Evolutionary conservation across 2,113 vertebrate species (phyloP), one percentile per base, ranked within the genome.

Genomic region (Excalfactoria chinensis): DNA sequence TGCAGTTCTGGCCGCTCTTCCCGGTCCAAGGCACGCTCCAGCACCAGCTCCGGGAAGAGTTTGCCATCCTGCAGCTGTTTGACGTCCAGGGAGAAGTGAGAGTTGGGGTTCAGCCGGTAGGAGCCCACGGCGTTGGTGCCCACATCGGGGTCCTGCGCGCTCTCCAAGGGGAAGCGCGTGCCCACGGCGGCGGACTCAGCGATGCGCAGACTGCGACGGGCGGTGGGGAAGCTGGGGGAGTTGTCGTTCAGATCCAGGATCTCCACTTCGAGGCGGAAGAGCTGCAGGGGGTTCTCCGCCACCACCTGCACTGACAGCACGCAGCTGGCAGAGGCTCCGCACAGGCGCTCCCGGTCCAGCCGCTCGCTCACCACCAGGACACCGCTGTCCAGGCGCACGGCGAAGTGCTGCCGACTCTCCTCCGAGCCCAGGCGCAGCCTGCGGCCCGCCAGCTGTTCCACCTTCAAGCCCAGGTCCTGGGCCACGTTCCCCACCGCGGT

Each of bases 171-270:
- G 71, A 98, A 98, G 64, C 93, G 97, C 3, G 97, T 60, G 11
- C 97, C 98, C 44, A 96, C 82, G 3, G 96, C 83, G 40, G 98
- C 97, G 40, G 98, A 97, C 79, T 98, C 98, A 1, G 98, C 96
- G 9, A 98, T 86, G 28, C 96, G 97, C 94, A 98, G 80, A 55
- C 93, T 97, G 80, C 97, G 93, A 73, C 95, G 94, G 41, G 96
- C 37, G 0, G 93, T 96, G 84, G 97, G 96, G 90, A 98, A 98
- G 66, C 97, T 96, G 2, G 98, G 98, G 72, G 98, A 95, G 93
- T 98, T 98, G 92, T 98, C 98, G 9, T 99, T 99, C 68, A 98
- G 76, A 82, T 99, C 98, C 88, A 97, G 92, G 83, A 99, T 97
- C 96, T 98, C 98, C 44, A 99, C 97, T 88, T 98, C 98, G 43